A percentile compares a stretch with the other conserved stretches of the same genome.
Evolutionary conservation across 64 coral and sea anemone species (phyloP).

Genomic region (Exaiptasia diaphana): DNA sequence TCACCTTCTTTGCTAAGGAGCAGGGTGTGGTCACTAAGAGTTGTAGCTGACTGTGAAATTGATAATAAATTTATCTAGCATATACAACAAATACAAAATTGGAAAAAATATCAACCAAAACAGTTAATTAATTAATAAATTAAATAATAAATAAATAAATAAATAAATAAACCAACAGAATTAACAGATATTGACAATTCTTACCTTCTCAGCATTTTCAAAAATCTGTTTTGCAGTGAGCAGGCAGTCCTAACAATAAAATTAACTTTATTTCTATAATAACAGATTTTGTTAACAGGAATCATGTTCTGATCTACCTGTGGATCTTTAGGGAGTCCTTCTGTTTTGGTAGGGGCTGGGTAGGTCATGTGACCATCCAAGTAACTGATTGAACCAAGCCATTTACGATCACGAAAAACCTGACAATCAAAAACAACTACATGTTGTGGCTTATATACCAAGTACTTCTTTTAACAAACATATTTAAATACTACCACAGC

Average conservation of each 20-base stretch:
- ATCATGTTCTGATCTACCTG: not conserved
- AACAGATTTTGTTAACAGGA: not conserved
- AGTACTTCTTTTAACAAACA: no score
- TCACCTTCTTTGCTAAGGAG: conserved; percentile 84
- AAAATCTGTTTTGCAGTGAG: conserved; percentile 27
- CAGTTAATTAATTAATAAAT: no score
- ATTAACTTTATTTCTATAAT: not conserved
- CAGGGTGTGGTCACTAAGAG: conserved; percentile 75
- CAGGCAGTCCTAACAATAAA: conserved; percentile 54
- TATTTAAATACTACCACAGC: no score
- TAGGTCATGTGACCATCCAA: conserved; percentile 86
- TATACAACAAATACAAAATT: no score
- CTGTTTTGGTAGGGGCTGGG: not conserved
- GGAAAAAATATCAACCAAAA: no score
- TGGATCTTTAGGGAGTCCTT: conserved; percentile 4
- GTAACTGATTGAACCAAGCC: conserved; percentile 89
- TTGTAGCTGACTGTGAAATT: conserved; percentile 56
- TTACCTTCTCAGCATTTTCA: conserved; percentile 47
- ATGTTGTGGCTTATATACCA: no score
- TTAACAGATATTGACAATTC: no score
- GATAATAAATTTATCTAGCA: no score
- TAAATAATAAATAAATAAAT: no score
- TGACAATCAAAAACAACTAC: no score
- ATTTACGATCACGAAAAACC: conserved; percentile 92
- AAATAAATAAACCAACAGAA: no score